These are phyloP conservation scores for Pardosa pseudoannulata DNA, from an alignment of 2,888 invertebrate species.

Conservation along the genomic window DNA sequence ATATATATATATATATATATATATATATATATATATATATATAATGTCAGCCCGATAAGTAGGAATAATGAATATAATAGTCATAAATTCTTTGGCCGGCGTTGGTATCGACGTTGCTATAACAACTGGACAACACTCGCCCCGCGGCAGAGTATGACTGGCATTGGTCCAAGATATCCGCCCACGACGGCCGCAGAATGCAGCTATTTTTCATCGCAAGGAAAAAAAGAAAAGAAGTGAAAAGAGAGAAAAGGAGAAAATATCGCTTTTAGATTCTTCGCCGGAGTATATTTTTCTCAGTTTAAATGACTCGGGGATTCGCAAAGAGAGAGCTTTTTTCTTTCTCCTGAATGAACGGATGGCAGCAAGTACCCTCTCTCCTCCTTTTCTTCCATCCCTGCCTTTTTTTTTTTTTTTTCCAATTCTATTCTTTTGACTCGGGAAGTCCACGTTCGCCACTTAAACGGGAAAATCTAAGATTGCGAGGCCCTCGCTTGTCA, in stretches of 20 bases:
- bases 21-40: too few relatives aligned
- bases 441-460: not conserved
- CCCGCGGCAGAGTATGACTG: not conserved
- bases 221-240: not conserved
- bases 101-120: constrained; percentile 35
- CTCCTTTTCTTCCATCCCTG: too few relatives aligned
- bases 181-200: constrained; percentile 10
- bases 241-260: constrained; percentile 4
- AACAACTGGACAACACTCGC: constrained; percentile 32
- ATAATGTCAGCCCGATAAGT: too few relatives aligned
- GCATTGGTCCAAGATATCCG: constrained; percentile 31
- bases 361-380: too few relatives aligned
- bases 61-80: too few relatives aligned
- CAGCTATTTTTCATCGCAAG: constrained; percentile 15
- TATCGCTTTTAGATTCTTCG: constrained; percentile 29
- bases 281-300: constrained; percentile 13
- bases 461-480: not conserved
- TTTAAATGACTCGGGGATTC: constrained; percentile 10
- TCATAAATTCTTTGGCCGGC: not conserved
- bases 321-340: not conserved
- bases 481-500: too few relatives aligned
- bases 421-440: not conserved
- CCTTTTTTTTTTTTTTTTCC: too few relatives aligned
- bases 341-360: not conserved
- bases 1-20: too few relatives aligned